phyloP scores from a whole-genome alignment of 2,113 vertebrate genomes.

The Mustela lutreola region DNA sequence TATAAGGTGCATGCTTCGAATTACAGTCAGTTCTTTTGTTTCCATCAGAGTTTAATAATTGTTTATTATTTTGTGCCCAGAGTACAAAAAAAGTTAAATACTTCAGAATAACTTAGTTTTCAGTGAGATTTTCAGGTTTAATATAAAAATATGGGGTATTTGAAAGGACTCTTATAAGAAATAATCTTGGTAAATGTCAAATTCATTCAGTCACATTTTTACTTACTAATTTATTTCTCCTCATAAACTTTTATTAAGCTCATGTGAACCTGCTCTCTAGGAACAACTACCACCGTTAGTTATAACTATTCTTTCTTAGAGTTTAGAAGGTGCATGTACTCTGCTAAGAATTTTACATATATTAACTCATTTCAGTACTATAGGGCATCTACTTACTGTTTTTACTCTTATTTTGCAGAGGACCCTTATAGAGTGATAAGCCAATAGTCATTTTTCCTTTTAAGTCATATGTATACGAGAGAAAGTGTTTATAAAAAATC shows the following conservation, averaged over 20 bases:
- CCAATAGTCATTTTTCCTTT: not conserved
- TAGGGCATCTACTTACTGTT: not conserved
- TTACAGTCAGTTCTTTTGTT: not conserved
- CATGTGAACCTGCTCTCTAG: not conserved
- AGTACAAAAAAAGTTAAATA: not conserved
- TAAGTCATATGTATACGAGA: not conserved
- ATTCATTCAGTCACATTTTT: not conserved
- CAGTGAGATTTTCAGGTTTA: slow-evolving; percentile 38
- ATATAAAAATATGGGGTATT: not conserved
- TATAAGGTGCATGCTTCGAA: not conserved
- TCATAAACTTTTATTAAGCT: slow-evolving; percentile 42
- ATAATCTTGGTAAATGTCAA: not conserved
- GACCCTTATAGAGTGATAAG: not conserved
- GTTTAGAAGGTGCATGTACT: not conserved
- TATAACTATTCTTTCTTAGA: not conserved
- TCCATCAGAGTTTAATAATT: slow-evolving; percentile 11
- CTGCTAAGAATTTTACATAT: not conserved
- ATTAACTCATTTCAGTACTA: not conserved
- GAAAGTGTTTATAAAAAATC: slow-evolving; percentile 10
- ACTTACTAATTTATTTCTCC: slow-evolving; percentile 2
- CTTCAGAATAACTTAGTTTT: slow-evolving; percentile 3
- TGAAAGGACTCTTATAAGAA: not conserved
- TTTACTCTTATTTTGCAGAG: not conserved
- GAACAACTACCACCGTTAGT: not conserved
- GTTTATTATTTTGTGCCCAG: slow-evolving; percentile 5